These are phyloP conservation scores for Lethenteron reissneri DNA, from an alignment of 2,113 vertebrate species.

Conservation along the genomic window DNA sequence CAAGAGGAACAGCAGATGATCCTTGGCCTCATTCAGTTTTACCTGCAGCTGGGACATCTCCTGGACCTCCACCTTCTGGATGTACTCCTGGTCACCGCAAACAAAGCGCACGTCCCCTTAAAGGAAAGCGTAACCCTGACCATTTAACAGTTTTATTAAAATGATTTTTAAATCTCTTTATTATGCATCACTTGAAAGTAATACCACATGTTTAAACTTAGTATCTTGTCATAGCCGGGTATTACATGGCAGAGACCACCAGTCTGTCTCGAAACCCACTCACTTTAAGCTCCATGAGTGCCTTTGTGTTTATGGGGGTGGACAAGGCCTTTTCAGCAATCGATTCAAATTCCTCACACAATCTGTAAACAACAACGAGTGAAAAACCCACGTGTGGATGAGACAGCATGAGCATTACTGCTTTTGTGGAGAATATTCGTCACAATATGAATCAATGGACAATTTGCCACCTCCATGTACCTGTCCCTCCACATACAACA, in stretches of 20 bases:
- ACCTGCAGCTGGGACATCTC: constrained; percentile 33
- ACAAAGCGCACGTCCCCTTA: not conserved
- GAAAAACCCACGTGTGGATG: no score
- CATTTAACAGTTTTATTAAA: not conserved
- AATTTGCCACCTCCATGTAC: no score
- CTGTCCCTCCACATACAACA: no score
- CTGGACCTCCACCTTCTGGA: constrained; percentile 25
- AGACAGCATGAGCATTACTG: no score
- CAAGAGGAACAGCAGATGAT: constrained; percentile 32
- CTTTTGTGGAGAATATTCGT: no score
- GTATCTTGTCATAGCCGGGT: not conserved
- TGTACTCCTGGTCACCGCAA: constrained; percentile 21
- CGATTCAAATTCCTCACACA: constrained; percentile 46
- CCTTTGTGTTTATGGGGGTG: constrained; percentile 40
- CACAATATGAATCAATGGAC: no score
- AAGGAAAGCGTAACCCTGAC: not conserved
- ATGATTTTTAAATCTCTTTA: not conserved
- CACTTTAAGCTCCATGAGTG: constrained; percentile 58
- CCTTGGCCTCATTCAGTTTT: constrained; percentile 29
- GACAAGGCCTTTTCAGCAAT: constrained; percentile 48
- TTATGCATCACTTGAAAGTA: not conserved
- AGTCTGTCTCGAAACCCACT: not conserved
- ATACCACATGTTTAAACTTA: not conserved
- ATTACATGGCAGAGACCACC: not conserved
- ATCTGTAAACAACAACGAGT: constrained; percentile 22